These are phyloP conservation scores for Microchrysa polita DNA, from an alignment of 2,888 invertebrate species.

Conservation along the genomic window DNA sequence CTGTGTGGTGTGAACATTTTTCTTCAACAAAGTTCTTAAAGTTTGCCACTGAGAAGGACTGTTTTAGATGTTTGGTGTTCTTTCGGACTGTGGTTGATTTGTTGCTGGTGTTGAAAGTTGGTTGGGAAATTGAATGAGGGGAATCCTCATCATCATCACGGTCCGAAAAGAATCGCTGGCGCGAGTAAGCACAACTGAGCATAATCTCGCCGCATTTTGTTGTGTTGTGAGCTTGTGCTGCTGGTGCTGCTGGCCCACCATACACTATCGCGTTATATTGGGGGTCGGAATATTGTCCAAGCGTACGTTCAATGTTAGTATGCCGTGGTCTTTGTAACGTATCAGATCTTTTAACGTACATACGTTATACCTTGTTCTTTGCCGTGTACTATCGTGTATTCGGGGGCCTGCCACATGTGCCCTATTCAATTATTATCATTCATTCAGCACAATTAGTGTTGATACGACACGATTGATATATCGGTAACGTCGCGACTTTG, in stretches of 20 bases:
- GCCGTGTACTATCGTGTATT: too few relatives aligned
- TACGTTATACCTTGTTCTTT: too few relatives aligned
- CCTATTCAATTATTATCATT: too few relatives aligned
- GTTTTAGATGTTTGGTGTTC: neutral
- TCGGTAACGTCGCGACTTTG: neutral
- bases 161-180: neutral
- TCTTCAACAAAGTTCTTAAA: too few relatives aligned
- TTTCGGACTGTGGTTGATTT: too few relatives aligned
- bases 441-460: neutral
- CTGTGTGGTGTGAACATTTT: too few relatives aligned
- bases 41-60: too few relatives aligned
- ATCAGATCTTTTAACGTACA: conserved; percentile 55
- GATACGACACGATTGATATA: neutral
- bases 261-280: conserved; percentile 21
- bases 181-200: conserved; percentile 12
- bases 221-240: too few relatives aligned
- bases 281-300: conserved; percentile 40
- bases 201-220: neutral
- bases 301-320: conserved; percentile 52
- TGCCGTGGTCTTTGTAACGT: conserved; percentile 64
- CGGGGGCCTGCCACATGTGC: too few relatives aligned
- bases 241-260: too few relatives aligned
- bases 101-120: neutral
- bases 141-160: neutral
- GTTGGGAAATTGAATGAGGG: conserved; percentile 10